Evolutionary conservation across 92 coral and sea anemone genomes (phyloP).

Genomic region (Meandrina meandrites): DNA sequence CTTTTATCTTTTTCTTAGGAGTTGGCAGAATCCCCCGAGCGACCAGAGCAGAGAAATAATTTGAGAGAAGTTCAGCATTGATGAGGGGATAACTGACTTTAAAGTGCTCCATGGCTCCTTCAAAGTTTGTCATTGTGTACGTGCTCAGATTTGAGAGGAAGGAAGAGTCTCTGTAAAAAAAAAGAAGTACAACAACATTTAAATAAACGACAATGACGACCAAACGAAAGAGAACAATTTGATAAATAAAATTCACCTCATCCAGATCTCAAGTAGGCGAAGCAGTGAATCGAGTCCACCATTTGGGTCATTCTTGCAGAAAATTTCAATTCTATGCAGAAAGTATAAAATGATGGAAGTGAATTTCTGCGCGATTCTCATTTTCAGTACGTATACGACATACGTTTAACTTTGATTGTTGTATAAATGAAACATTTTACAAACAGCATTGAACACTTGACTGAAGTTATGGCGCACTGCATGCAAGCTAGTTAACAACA

Average conservation of each 20-base stretch:
- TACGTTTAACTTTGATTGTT: background rate
- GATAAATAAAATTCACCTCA: constrained; percentile 49
- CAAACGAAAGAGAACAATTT: background rate
- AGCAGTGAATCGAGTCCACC: constrained; percentile 62
- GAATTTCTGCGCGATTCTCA: background rate
- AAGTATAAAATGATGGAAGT: background rate
- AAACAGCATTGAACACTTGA: no score
- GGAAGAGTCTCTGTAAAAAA: constrained; percentile 64
- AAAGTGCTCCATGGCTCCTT: constrained; percentile 69
- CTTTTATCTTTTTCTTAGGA: constrained; percentile 72
- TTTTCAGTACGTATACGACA: background rate
- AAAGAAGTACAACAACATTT: background rate
- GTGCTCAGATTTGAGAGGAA: constrained; percentile 79
- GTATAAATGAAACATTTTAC: no score
- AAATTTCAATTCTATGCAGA: constrained; percentile 55
- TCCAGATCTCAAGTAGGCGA: constrained; percentile 84
- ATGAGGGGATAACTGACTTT: constrained; percentile 76
- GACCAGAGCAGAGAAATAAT: constrained; percentile 70
- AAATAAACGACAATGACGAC: background rate
- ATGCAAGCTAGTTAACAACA: no score
- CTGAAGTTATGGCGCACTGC: no score
- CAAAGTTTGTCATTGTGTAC: constrained; percentile 72
- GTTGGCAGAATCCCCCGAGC: constrained; percentile 64
- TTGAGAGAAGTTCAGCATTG: constrained; percentile 68
- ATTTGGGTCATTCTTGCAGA: constrained; percentile 47